Percentiles rank a stretch among this genome's conserved stretches.
Evolutionary conservation across 1,140 invertebrate genomes (phyloP).

Genomic region (Caerostris extrusa): DNA sequence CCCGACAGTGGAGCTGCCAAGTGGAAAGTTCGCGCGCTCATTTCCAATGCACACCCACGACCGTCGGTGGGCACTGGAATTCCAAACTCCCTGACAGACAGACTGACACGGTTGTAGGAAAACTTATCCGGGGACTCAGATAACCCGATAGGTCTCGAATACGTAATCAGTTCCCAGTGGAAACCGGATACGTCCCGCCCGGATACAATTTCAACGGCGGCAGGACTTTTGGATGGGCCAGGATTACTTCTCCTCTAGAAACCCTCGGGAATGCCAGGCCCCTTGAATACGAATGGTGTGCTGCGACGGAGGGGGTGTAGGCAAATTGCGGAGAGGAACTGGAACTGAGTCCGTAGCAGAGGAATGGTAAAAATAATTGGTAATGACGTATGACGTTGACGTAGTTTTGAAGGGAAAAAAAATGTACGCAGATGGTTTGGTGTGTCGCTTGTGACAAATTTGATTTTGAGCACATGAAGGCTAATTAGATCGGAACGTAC

Average conservation of each 20-base stretch:
- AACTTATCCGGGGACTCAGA: constrained; percentile 34
- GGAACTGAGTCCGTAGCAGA: background rate
- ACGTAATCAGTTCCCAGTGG: constrained; percentile 58
- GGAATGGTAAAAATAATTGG: no score
- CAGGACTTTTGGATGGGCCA: background rate
- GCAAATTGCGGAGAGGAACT: background rate
- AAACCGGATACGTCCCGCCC: constrained; percentile 24
- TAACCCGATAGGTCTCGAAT: constrained; percentile 43
- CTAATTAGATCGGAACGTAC: no score
- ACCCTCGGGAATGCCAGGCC: constrained; percentile 22
- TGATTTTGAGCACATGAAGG: no score
- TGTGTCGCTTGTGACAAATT: no score
- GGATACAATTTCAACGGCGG: constrained; percentile 41
- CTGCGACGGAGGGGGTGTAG: background rate
- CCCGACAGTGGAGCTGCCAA: constrained; percentile 9
- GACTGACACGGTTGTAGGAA: constrained; percentile 34
- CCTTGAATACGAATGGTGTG: constrained; percentile 61
- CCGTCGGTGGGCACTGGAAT: constrained; percentile 9
- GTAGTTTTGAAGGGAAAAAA: no score
- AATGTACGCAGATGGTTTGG: no score
- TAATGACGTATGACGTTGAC: no score
- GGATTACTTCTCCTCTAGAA: constrained; percentile 4
- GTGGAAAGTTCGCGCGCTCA: constrained; percentile 12
- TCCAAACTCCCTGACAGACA: constrained; percentile 30
- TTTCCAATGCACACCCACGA: constrained; percentile 24